A percentile compares a stretch with the other conserved stretches of the same genome.
These are phyloP conservation scores for Hypocryptadius cinnamomeus DNA, from an alignment of 2,113 vertebrate species.

Conservation along the genomic window DNA sequence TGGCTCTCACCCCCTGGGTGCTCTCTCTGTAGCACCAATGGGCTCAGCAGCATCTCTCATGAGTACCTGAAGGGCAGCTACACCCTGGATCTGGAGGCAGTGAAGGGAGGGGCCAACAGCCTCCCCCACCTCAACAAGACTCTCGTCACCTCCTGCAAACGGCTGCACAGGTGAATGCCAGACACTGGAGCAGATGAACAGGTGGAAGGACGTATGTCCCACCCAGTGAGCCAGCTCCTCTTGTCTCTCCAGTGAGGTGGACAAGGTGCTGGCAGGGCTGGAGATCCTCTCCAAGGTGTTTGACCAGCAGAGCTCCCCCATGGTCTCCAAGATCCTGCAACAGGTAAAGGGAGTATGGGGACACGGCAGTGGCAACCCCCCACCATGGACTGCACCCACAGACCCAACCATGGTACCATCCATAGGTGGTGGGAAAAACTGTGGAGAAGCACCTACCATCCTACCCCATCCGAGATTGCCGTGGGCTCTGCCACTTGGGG, in stretches of 20 bases:
- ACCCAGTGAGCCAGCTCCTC: not conserved
- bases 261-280: constrained; percentile 89
- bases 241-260: constrained; percentile 79
- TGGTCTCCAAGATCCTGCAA: constrained; percentile 89
- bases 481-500: not conserved
- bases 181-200: fast-evolving
- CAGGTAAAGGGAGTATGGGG: constrained; percentile 70
- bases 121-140: constrained; percentile 93
- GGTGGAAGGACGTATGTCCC: not conserved
- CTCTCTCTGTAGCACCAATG: constrained; percentile 66
- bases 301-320: constrained; percentile 91
- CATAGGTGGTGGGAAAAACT: not conserved
- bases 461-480: not conserved
- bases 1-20: not conserved
- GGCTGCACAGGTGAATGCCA: constrained; percentile 80
- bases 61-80: constrained; percentile 96
- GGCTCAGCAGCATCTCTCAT: constrained; percentile 85
- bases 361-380: not conserved
- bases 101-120: constrained; percentile 82
- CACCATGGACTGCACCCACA: not conserved
- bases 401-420: not conserved
- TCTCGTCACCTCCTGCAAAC: constrained; percentile 85
- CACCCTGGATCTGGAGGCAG: constrained; percentile 88
- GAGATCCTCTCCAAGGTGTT: constrained; percentile 96
- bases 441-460: not conserved